Evolutionary conservation across 2,113 vertebrate genomes (phyloP), one percentile per base, ranked within the genome.

Genomic region (Sinocyclocheilus anshuiensis): DNA sequence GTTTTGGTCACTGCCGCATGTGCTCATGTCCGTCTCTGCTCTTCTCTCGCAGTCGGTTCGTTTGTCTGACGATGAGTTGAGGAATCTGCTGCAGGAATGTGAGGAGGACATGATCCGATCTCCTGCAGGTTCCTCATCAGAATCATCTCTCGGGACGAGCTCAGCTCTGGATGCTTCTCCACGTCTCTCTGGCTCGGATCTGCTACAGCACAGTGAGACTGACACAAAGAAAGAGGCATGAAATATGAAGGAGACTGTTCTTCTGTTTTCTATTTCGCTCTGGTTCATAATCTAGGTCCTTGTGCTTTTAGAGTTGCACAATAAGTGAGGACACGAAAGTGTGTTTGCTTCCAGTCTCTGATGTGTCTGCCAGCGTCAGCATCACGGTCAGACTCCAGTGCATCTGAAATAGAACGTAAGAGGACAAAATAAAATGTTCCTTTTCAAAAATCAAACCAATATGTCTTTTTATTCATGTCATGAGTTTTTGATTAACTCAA

Each of bases 41-140:
- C 22, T 36, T 55, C 36, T 86, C 53, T 83, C 85, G 42, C 90
- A 95, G 94, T 53, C 76, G 22, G 90, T 89, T 65, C 79, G 78
- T 33, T 91, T 95, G 2, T 85, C 86, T 6, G 90, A 93, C 55
- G 91, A 94, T 84, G 91, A 94, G 88, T 77, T 95, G 42, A 92
- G 87, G n/a, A 48, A 33, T 53, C 92, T 95, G 84, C 89, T 96
- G 92, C 87, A 90, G 84, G 92, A 94, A 63, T 48, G 45, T 48
- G 45, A 48, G 45, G 45, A 48, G 45, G 11, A 48, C 45, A 48
- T 12, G 45, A 0, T 78, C 50, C 86, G 86, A 82, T 75, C n/a
- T 84, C 84, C 87, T 20, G 76, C 67, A 29, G 83, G 84, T 20
- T 57, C 42, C 6, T 86, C 85, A 18, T 39, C 57, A 53, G 65